Conservation (phyloP, 2,888 invertebrate genomes). For the Sceliomorpha sp. region DNA sequence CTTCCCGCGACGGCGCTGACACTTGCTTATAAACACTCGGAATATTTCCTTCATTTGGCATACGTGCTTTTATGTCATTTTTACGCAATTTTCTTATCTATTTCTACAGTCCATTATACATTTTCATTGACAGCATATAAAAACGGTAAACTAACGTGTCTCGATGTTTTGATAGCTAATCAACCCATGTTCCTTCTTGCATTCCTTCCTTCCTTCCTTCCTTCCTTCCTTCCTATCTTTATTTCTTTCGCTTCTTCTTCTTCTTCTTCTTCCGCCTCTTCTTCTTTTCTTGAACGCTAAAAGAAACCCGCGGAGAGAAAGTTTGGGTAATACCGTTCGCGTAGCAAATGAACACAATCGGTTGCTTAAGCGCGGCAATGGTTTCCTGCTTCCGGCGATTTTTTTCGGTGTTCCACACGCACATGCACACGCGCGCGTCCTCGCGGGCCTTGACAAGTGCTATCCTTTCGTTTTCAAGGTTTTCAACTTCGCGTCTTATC, state of each 20-base stretch:
- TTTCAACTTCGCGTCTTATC: constrained; percentile 26
- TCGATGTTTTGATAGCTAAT: constrained; percentile 13
- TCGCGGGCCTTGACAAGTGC: constrained; percentile 21
- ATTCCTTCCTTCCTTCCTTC: no score
- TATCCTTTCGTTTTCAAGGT: constrained; percentile 32
- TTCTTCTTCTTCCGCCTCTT: no score
- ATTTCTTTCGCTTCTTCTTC: no score
- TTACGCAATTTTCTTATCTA: no score
- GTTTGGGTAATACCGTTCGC: constrained; percentile 20
- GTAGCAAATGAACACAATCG: not conserved
- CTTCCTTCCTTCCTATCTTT: no score
- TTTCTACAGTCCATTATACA: no score
- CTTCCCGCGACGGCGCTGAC: constrained; percentile 28
- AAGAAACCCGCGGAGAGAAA: constrained; percentile 25
- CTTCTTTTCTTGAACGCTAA: no score
- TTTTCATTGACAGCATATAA: constrained; percentile 19
- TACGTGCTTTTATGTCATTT: no score
- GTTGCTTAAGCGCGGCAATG: no score
- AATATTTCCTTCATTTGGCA: no score
- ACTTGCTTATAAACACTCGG: no score
- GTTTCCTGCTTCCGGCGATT: constrained; percentile 33
- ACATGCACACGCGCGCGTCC: constrained; percentile 11
- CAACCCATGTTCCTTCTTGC: constrained; percentile 31
- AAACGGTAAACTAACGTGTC: constrained; percentile 5
- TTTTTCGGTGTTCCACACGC: constrained; percentile 19